A percentile compares a stretch with the other conserved stretches of the same genome.
Conservation (phyloP, 2,113 vertebrate genomes). For the Noturus placidus region DNA sequence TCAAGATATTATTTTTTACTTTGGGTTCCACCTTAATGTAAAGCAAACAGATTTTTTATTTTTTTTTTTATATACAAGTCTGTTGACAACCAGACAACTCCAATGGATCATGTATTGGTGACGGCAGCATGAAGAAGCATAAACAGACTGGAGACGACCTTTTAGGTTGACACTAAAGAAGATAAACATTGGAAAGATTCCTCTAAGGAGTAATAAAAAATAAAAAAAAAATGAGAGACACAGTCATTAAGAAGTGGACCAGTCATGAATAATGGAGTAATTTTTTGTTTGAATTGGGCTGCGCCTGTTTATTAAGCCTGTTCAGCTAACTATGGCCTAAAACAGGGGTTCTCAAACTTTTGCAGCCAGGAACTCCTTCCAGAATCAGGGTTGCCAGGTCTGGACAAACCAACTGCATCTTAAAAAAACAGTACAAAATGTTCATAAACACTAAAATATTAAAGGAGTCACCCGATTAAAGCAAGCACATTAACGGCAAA, state of each 20-base stretch:
- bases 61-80: background rate
- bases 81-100: background rate
- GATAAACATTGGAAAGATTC: background rate
- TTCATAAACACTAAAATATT: no score
- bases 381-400: background rate
- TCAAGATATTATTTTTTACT: background rate
- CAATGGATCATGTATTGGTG: background rate
- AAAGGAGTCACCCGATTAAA: no score
- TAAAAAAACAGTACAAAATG: background rate
- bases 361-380: background rate
- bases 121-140: background rate
- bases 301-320: background rate
- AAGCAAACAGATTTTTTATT: background rate
- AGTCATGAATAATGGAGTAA: slow-evolving; percentile 3
- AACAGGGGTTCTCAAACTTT: background rate
- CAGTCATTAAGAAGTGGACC: background rate
- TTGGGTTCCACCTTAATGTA: background rate
- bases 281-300: slow-evolving; percentile 4
- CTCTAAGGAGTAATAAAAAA: background rate
- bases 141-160: background rate
- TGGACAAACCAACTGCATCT: background rate
- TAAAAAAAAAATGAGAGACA: background rate
- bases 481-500: no score
- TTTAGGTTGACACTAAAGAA: slow-evolving; percentile 7
- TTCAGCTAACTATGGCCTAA: background rate